These are phyloP conservation scores for Harmothoe impar DNA, from an alignment of 2,888 invertebrate genomes.

Conservation along the genomic window DNA sequence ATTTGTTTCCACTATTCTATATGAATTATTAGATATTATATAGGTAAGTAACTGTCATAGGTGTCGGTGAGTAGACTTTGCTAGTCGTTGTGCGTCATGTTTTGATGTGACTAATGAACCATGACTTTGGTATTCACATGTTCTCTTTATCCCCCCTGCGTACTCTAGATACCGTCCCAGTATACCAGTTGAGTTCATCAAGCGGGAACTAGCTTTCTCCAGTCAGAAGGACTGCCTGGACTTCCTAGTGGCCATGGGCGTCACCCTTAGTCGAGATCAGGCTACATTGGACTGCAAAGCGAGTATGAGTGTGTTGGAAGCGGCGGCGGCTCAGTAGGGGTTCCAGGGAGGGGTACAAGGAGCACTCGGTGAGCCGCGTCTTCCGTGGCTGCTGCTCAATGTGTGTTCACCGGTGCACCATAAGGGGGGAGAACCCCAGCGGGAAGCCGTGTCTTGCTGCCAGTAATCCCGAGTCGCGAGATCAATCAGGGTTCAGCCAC, in stretches of 20 bases:
- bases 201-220: constrained; percentile 94
- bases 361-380: neutral
- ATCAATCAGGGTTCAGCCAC: no score
- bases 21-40: no score
- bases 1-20: no score
- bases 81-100: neutral
- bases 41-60: no score
- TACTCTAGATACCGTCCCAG: constrained; percentile 93
- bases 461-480: no score
- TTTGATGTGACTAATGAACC: neutral
- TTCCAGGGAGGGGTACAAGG: constrained; percentile 31
- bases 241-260: constrained; percentile 92
- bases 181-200: constrained; percentile 93
- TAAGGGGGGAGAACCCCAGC: neutral
- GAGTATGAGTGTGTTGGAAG: constrained; percentile 67
- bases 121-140: constrained; percentile 51
- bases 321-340: neutral
- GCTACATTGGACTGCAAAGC: constrained; percentile 94
- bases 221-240: constrained; percentile 92
- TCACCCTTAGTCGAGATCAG: constrained; percentile 84
- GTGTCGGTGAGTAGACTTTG: neutral
- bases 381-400: neutral
- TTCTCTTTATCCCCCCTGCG: constrained; percentile 54
- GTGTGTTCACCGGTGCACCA: neutral
- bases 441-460: neutral